Evolutionary conservation across 2,797 vertebrate species (phyloP), one percentile per base, ranked within the genome.

Genomic region (Ibycter americanus): DNA sequence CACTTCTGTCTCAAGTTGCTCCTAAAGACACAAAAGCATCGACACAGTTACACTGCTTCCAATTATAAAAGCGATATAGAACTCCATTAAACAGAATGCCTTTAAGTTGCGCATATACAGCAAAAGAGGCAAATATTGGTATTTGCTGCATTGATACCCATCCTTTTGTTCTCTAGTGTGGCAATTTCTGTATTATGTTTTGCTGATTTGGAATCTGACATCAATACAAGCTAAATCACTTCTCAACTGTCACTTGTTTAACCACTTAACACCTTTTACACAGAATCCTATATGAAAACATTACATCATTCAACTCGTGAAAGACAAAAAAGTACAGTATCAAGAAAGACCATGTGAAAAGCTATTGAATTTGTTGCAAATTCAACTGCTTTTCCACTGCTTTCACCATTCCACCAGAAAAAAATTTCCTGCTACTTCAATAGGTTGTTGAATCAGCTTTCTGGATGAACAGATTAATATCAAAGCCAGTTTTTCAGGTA

Each of bases 1-100:
- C 96, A 97, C 96, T 93, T 98, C 98, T 94, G 97, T 95, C 77
- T 98, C 98, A 89, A 92, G 93, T 63, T 98, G 97, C 93, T 98
- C 98, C 99, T 99, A 94, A 96, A 96, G 96, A 80, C 21, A 4
- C 15, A 56, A 36, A 73, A 79, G 4, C 11, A 87, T 47, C 14
- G 61, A 13, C 11, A 67, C 11, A 72, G 55, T 94, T 93, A 87
- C 5, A 77, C 7, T 7, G 9, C 18, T 85, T 89, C 18, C 9
- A 63, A 27, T 32, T 49, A 71, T 9, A 85, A 59, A 15, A 42
- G 19, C 15, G 34, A 58, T 2, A 44, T 2, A 68, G 17, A 74
- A 63, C 29, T 58, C 9, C 26, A 31, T 36, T 62, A 83, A 83
- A 6, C n/a, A 86, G 23, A 91, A 86, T 3, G 5, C 13, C 34